Conservation (phyloP, 1,140 invertebrate species). For the Nebria ingens region DNA sequence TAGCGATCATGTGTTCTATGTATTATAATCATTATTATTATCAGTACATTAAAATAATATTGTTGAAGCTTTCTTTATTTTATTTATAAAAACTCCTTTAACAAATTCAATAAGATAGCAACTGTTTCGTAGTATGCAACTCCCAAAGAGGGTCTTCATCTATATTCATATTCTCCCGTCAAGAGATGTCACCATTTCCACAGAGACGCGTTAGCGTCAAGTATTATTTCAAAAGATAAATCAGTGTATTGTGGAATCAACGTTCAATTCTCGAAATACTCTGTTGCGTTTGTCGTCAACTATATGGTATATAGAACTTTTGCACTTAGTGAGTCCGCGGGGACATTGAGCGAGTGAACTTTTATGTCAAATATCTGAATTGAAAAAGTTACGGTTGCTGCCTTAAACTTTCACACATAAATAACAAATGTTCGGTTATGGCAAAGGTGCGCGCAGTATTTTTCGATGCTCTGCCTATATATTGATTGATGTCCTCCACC, state of each 20-base stretch:
- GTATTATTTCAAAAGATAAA: no score
- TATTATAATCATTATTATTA: constrained; percentile 6
- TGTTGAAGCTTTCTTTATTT: constrained; percentile 1
- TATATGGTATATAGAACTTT: constrained; percentile 7
- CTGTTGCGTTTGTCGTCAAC: constrained; percentile 6
- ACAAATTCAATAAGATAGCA: no score
- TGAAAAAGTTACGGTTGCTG: constrained; percentile 6
- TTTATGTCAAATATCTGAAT: constrained; percentile 6
- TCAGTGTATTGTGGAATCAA: no score
- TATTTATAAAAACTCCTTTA: no score
- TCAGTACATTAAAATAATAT: constrained; percentile 6
- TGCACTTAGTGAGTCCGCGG: constrained; percentile 4
- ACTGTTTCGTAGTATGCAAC: no score
- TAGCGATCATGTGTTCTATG: constrained; percentile 7
- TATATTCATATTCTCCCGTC: no score
- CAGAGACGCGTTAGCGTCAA: no score
- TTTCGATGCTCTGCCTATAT: not conserved
- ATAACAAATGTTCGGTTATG: constrained; percentile 1
- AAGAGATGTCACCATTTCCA: no score
- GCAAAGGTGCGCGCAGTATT: not conserved
- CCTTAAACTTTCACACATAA: not conserved
- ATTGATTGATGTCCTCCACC: not conserved
- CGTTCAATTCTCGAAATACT: no score
- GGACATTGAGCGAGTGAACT: constrained; percentile 4
- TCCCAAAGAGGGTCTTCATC: no score